Percentiles rank a stretch among this genome's conserved stretches.
These are phyloP conservation scores for Podabrus alpinus DNA, from an alignment of 2,888 invertebrate genomes.

Conservation along the genomic window DNA sequence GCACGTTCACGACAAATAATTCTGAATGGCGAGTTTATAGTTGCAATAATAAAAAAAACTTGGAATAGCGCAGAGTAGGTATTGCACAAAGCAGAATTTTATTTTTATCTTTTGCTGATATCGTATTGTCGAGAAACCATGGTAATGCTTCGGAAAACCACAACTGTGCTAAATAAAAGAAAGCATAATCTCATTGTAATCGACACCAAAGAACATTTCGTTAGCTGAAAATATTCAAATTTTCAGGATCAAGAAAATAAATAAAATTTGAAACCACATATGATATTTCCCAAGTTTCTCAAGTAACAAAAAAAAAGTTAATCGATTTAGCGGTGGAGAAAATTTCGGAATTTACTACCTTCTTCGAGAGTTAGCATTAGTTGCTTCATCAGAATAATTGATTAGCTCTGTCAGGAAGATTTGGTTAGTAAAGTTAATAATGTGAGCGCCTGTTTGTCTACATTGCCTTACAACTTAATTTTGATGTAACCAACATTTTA, in stretches of 20 bases:
- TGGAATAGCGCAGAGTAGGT: not conserved
- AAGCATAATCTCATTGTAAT: not conserved
- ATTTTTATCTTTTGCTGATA: too few species aligned
- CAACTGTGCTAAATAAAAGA: not conserved
- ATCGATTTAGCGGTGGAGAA: not conserved
- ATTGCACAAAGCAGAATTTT: not conserved
- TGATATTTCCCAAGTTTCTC: not conserved
- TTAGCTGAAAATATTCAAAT: not conserved
- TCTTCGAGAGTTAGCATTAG: slow-evolving; percentile 3
- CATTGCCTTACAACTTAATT: slow-evolving; percentile 16
- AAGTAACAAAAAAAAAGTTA: not conserved
- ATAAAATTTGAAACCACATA: not conserved
- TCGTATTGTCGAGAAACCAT: not conserved
- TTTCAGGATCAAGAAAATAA: not conserved
- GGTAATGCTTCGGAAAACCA: not conserved
- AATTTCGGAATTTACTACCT: not conserved
- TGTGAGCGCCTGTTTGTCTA: slow-evolving; percentile 14
- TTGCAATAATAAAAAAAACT: not conserved
- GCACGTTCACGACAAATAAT: not conserved
- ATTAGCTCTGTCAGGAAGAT: slow-evolving; percentile 21
- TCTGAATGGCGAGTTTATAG: not conserved
- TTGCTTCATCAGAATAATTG: slow-evolving; percentile 25
- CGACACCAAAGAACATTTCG: not conserved
- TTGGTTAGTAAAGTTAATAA: slow-evolving; percentile 14
- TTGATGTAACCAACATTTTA: slow-evolving; percentile 4